Conservation (phyloP, 2,797 vertebrate genomes). For the Euphonia xanthogaster region DNA sequence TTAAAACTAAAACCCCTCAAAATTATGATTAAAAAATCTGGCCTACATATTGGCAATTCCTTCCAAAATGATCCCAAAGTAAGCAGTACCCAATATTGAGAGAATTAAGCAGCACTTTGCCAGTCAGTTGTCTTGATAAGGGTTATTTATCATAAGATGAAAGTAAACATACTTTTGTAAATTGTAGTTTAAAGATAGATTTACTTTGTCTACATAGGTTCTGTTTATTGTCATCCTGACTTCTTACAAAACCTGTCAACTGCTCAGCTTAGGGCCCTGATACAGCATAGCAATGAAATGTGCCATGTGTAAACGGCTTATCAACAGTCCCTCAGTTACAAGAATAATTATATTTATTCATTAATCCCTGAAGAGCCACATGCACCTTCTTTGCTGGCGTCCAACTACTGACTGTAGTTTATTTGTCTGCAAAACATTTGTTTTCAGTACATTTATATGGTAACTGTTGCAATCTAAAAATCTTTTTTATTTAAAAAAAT, state of each 20-base stretch:
- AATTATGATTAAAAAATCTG: neutral
- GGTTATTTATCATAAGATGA: neutral
- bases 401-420: neutral
- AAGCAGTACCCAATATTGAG: neutral
- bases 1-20: neutral
- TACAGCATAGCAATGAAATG: neutral
- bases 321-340: neutral
- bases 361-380: neutral
- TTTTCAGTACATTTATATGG: neutral
- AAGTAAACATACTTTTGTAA: neutral
- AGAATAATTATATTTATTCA: neutral
- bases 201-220: neutral
- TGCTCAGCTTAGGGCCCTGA: neutral
- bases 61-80: neutral
- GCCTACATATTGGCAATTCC: neutral
- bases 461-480: neutral
- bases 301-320: neutral
- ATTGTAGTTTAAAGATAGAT: neutral
- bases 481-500: neutral
- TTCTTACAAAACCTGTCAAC: neutral
- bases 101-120: neutral
- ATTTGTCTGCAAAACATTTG: neutral
- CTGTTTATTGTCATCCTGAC: neutral
- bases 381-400: neutral
- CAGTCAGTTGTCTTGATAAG: neutral